phyloP scores from a whole-genome alignment of 2,888 invertebrate species.

The Brachypalpus laphriformis region DNA sequence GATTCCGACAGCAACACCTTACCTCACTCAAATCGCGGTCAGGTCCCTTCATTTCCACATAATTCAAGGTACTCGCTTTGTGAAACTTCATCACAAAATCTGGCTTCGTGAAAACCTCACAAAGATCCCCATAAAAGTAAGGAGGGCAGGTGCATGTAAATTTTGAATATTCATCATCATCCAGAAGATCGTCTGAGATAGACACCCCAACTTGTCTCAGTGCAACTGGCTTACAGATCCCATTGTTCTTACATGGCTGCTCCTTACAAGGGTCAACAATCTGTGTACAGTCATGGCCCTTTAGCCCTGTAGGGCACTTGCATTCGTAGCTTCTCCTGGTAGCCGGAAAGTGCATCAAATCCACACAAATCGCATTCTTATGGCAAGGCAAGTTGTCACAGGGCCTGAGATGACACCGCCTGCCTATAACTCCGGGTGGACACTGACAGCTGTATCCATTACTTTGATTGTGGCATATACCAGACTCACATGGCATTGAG shows the following conservation, averaged over 20 bases:
- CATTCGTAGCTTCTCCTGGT: slow-evolving; percentile 84
- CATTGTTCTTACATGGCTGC: slow-evolving; percentile 82
- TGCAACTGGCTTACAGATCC: slow-evolving; percentile 82
- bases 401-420: slow-evolving; percentile 84
- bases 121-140: slow-evolving; percentile 83
- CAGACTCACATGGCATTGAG: slow-evolving; percentile 82
- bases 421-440: slow-evolving; percentile 84
- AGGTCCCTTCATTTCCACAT: slow-evolving; percentile 84
- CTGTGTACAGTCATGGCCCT: slow-evolving; percentile 83
- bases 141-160: slow-evolving; percentile 84
- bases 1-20: slow-evolving; percentile 67
- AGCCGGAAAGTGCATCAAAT: slow-evolving; percentile 81
- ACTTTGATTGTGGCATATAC: slow-evolving; percentile 80
- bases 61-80: slow-evolving; percentile 85
- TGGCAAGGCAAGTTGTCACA: slow-evolving; percentile 85
- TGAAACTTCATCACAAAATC: slow-evolving; percentile 85
- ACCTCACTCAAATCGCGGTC: slow-evolving; percentile 83
- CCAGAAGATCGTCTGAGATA: slow-evolving; percentile 78
- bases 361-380: slow-evolving; percentile 82
- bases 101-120: slow-evolving; percentile 83
- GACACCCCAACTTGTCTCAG: slow-evolving; percentile 76
- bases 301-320: slow-evolving; percentile 84
- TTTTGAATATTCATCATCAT: slow-evolving; percentile 77
- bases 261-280: slow-evolving; percentile 82
- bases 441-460: slow-evolving; percentile 84